Conservation (phyloP, 2,888 invertebrate species). For the Folsomia manolachei region DNA sequence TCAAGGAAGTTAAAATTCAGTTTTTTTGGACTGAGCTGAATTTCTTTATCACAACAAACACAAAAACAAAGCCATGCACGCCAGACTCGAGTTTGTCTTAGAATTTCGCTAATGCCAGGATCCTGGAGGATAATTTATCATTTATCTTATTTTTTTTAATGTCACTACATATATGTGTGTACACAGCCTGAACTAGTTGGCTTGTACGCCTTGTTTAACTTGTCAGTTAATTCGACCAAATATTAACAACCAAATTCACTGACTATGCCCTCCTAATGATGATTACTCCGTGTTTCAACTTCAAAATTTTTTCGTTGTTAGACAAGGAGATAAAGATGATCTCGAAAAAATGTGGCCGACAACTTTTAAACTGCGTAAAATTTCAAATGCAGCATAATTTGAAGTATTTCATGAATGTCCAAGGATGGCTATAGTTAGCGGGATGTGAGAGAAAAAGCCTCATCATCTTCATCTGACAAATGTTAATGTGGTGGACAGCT, state of each 20-base stretch:
- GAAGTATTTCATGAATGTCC: background rate
- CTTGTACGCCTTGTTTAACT: too few species aligned
- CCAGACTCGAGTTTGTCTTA: too few species aligned
- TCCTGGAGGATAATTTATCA: background rate
- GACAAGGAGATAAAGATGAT: too few species aligned
- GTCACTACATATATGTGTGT: too few species aligned
- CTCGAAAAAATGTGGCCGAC: background rate
- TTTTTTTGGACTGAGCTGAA: background rate
- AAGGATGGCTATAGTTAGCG: too few species aligned
- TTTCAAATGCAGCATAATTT: background rate
- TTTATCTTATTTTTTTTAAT: background rate
- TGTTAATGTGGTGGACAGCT: background rate
- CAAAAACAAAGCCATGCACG: background rate
- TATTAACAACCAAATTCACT: background rate
- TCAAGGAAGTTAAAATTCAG: background rate
- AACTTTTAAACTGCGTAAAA: background rate
- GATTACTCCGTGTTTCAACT: background rate
- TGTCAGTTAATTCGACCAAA: background rate
- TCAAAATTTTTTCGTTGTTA: background rate
- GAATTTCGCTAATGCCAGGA: too few species aligned
- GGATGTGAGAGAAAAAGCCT: too few species aligned
- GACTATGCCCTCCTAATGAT: constrained; percentile 12
- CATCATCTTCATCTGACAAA: background rate
- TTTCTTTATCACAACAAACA: background rate
- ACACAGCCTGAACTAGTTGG: too few species aligned